Base-by-base conservation (phyloP, 1,140 invertebrate genomes). In the Orius laevigatus region DNA sequence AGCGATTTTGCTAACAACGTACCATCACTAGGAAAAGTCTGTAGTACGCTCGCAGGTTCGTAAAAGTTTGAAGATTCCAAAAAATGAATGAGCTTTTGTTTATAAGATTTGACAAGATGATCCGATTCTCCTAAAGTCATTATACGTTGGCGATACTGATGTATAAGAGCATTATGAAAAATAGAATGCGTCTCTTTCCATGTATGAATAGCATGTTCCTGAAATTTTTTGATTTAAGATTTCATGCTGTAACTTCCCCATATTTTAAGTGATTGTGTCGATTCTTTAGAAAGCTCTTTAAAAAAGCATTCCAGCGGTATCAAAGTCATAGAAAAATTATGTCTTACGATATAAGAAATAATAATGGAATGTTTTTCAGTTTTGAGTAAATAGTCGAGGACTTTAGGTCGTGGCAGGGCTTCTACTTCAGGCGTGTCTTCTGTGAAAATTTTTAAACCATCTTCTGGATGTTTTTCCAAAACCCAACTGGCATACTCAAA, bases 401-500 rank as follows among this genome's bases (percentile, higher is more conserved):
- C 81, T 64, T 83, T 78, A 32, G 88, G 78, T 50, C 92, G 70
- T 0, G 93, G 89, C 14, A 97, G 66, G 34, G 78, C 73, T 64
- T 95, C 88, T 0, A 90, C 83, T 74, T 92, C 89, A 46, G 77
- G 65, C 8, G 86, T 68, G 62, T 95, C 87, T 65, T 95, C 92
- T 46, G 83, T 94, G 61, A 96, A 97, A 60, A 96, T 96, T 62
- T 84, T 81, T 1, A 97, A 64, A 9, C 91, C 93, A 65, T 94
- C 85, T 55, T 88, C 81, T 1, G 90, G 88, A 64, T 86, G 70
- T 57, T 81, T 73, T 52, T 79, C 75, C 14, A 98, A 63, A 38
- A 98, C 83, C 87, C 89, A 94, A 50, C 84, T 79, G n/a, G 90
- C 76, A 70, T 92, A 97, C 63, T 96, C 83, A 56, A 96, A 82